Conservation (phyloP, 2,797 vertebrate species). For the Gorsachius magnificus region DNA sequence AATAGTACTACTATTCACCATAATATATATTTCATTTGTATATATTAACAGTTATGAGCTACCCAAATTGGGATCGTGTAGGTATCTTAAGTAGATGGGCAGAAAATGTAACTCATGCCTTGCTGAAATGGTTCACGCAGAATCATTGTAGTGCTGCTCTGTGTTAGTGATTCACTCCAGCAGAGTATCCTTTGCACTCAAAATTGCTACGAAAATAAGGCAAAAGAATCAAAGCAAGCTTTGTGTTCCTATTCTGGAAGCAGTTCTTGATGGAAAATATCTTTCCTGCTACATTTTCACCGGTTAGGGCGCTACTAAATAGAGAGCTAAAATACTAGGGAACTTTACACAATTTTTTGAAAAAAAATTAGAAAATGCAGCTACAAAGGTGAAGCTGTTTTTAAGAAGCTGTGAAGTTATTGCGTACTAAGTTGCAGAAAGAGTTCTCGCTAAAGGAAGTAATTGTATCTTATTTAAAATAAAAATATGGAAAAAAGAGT, state of each 20-base stretch:
- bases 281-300: background rate
- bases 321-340: background rate
- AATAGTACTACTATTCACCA: background rate
- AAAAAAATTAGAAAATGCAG: background rate
- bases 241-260: background rate
- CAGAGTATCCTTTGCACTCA: background rate
- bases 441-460: background rate
- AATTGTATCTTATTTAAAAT: background rate
- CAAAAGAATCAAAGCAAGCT: background rate
- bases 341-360: background rate
- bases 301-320: background rate
- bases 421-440: background rate
- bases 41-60: background rate
- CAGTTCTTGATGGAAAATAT: background rate
- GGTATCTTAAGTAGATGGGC: background rate
- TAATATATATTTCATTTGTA: background rate
- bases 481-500: background rate
- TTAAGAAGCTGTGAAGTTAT: background rate
- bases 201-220: background rate
- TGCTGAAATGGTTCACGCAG: background rate
- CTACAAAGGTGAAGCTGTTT: background rate
- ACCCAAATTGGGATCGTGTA: background rate
- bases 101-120: background rate
- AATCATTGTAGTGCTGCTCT: background rate
- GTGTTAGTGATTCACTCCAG: background rate